Evolutionary conservation across 2,113 vertebrate genomes (phyloP).

Genomic region (Parus major): DNA sequence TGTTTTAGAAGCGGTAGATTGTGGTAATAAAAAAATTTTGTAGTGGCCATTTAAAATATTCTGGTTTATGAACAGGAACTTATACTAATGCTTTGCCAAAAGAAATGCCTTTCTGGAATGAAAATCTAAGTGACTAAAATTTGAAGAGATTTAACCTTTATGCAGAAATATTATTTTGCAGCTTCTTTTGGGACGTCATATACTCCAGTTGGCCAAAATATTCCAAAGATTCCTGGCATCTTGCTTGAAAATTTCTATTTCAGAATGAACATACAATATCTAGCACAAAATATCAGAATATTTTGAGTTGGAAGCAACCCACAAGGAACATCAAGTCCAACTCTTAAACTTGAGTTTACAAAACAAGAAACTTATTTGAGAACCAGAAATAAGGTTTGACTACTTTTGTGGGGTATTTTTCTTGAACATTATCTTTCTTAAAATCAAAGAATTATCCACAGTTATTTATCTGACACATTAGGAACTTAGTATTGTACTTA

Average conservation of each 20-base stretch:
- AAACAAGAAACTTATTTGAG: not conserved
- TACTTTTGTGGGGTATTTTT: not conserved
- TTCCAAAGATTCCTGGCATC: not conserved
- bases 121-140: not conserved
- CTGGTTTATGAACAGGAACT: not conserved
- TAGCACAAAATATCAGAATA: not conserved
- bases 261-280: not conserved
- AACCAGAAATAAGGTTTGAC: not conserved
- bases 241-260: not conserved
- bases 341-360: not conserved
- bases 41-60: not conserved
- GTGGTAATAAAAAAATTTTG: not conserved
- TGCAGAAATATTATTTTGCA: not conserved
- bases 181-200: not conserved
- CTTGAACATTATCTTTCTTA: not conserved
- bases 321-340: not conserved
- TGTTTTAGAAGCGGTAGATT: not conserved
- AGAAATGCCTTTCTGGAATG: not conserved
- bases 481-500: not conserved
- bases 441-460: not conserved
- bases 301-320: not conserved
- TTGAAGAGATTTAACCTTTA: not conserved
- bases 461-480: not conserved
- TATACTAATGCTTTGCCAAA: not conserved
- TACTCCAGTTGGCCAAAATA: not conserved